phyloP scores from a whole-genome alignment of 2,797 vertebrate species.

The Sternotherus odoratus region DNA sequence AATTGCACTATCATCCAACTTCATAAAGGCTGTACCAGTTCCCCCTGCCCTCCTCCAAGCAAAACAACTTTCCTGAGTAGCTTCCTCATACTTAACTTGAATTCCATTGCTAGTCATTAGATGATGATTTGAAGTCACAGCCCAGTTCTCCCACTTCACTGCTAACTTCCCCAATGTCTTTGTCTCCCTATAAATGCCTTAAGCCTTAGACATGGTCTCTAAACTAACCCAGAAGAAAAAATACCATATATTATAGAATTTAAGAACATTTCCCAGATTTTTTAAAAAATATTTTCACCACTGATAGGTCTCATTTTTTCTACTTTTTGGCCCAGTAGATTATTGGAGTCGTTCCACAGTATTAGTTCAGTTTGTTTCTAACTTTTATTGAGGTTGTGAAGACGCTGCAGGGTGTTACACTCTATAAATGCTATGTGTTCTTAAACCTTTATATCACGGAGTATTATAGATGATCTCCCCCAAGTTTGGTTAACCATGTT shows the following conservation, averaged over 20 bases:
- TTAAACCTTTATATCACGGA: not conserved
- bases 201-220: not conserved
- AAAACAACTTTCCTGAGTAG: slow-evolving; percentile 10
- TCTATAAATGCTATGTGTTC: not conserved
- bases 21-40: slow-evolving; percentile 46
- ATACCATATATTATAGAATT: not conserved
- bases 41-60: not conserved
- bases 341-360: not conserved
- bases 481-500: not conserved
- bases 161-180: slow-evolving; percentile 7
- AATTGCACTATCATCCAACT: slow-evolving; percentile 42
- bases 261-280: not conserved
- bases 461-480: not conserved
- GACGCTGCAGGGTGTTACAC: not conserved
- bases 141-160: slow-evolving; percentile 24
- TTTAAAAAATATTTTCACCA: not conserved
- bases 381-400: not conserved
- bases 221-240: slow-evolving; percentile 32
- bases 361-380: not conserved
- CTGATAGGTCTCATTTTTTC: not conserved
- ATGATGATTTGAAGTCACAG: not conserved
- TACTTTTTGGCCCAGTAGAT: not conserved
- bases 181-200: not conserved
- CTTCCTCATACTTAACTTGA: slow-evolving; percentile 1
- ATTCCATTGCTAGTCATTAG: slow-evolving; percentile 31